Conservation (phyloP, 2,888 invertebrate genomes). For the Chorisops tibialis region DNA sequence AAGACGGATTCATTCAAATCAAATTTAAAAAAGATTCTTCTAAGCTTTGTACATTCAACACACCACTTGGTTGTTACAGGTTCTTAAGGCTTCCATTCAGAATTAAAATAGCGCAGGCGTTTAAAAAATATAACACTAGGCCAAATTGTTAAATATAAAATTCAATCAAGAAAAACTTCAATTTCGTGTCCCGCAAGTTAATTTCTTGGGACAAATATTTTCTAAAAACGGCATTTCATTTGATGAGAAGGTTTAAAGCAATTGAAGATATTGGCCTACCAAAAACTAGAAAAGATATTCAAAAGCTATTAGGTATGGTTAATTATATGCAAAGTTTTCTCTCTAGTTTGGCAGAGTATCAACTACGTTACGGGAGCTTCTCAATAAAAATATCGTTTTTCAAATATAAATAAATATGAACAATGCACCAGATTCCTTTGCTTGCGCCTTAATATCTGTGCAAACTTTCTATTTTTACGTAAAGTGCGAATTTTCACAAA, state of each 20-base stretch:
- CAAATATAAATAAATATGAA: no score
- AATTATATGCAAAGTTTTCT: neutral
- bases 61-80: no score
- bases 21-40: no score
- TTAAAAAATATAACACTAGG: no score
- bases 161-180: neutral
- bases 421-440: no score
- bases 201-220: neutral
- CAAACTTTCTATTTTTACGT: no score
- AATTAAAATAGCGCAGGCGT: no score
- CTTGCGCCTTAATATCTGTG: no score
- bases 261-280: neutral
- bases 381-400: constrained; percentile 1
- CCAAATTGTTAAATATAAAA: neutral
- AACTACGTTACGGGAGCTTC: neutral
- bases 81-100: no score
- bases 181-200: neutral
- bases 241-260: neutral
- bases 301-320: neutral
- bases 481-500: no score
- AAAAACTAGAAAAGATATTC: neutral
- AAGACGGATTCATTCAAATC: no score
- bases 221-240: neutral
- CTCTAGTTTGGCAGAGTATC: neutral
- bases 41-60: no score